phyloP scores from a whole-genome alignment of 1,140 invertebrate genomes.

The Nephila pilipes region DNA sequence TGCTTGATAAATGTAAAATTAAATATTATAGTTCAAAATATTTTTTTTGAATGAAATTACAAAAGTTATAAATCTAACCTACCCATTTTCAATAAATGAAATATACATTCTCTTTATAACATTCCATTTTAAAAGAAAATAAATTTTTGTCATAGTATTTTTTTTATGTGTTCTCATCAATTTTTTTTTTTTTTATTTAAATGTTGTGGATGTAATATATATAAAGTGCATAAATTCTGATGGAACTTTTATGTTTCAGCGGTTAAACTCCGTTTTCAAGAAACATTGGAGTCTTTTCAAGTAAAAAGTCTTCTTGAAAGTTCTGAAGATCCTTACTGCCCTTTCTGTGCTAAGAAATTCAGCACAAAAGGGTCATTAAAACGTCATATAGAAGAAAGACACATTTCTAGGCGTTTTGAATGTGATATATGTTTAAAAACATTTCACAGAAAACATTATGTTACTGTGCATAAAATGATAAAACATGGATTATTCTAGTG shows the following conservation, averaged over 20 bases:
- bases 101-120: no score
- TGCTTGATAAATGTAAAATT: no score
- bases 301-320: background rate
- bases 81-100: no score
- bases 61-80: no score
- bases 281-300: background rate
- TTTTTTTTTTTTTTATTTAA: background rate
- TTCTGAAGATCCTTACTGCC: slow-evolving; percentile 4
- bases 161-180: background rate
- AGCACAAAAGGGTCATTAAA: slow-evolving; percentile 54
- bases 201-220: background rate
- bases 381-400: slow-evolving; percentile 64
- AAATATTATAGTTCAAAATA: no score
- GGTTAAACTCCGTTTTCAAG: background rate
- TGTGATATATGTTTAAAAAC: slow-evolving; percentile 44
- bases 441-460: slow-evolving; percentile 29
- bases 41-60: no score
- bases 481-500: background rate
- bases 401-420: background rate
- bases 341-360: slow-evolving; percentile 33
- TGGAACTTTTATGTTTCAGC: background rate
- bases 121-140: background rate
- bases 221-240: background rate
- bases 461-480: slow-evolving; percentile 16
- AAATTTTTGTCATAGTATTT: background rate